These are phyloP conservation scores for Halocynthia roretzi DNA, from an alignment of 23 tunicate genomes.

Conservation along the genomic window DNA sequence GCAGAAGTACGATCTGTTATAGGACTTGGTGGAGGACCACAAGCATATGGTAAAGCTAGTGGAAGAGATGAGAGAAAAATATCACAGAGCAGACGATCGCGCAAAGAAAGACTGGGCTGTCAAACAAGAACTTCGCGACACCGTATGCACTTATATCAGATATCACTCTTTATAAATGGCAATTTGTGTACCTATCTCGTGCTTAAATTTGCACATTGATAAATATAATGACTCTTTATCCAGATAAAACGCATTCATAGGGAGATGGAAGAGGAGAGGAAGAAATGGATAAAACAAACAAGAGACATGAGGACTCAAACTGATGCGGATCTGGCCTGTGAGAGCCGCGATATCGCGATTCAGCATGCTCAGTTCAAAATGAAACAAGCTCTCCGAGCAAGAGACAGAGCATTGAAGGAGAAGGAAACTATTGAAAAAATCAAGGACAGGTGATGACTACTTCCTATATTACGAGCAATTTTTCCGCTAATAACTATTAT, in stretches of 20 bases:
- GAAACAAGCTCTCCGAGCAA: slow-evolving; percentile 62
- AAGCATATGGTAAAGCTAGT: slow-evolving; percentile 47
- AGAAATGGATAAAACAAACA: slow-evolving; percentile 45
- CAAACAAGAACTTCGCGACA: slow-evolving; percentile 69
- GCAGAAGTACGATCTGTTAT: background rate
- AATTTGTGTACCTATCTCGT: background rate
- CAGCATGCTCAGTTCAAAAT: slow-evolving; percentile 79
- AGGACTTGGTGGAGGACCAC: slow-evolving; percentile 65
- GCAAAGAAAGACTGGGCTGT: slow-evolving; percentile 57
- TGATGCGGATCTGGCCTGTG: slow-evolving; percentile 70
- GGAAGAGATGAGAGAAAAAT: slow-evolving; percentile 49
- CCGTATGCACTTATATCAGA: slow-evolving; percentile 17
- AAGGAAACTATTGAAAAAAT: too few relatives aligned
- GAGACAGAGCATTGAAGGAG: slow-evolving; percentile 17
- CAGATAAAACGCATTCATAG: slow-evolving; percentile 59
- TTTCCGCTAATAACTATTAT: too few relatives aligned
- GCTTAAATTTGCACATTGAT: background rate
- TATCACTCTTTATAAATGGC: background rate
- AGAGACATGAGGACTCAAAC: slow-evolving; percentile 65
- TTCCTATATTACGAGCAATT: too few relatives aligned
- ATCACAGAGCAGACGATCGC: slow-evolving; percentile 67
- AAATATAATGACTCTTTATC: background rate
- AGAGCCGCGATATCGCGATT: slow-evolving; percentile 72
- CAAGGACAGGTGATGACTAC: too few relatives aligned
- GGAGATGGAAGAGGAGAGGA: slow-evolving; percentile 76